phyloP scores from a whole-genome alignment of 2,888 invertebrate species.

The Diarsia brunnea region DNA sequence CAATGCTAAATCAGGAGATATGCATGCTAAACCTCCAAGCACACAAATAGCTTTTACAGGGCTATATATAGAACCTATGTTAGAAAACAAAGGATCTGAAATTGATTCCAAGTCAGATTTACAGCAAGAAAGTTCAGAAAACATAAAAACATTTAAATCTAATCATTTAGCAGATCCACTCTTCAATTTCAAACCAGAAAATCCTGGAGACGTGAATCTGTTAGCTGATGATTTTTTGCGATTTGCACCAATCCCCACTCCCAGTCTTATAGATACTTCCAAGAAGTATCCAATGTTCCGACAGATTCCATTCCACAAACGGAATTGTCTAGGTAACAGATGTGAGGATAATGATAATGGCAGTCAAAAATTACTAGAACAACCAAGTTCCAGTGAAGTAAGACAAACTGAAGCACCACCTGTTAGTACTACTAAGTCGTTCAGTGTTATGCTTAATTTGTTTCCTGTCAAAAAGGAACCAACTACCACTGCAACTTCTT shows the following conservation, averaged over 20 bases:
- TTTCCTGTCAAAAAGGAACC: conserved; percentile 87
- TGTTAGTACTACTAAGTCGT: conserved; percentile 85
- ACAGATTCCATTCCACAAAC: conserved; percentile 72
- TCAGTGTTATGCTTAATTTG: conserved; percentile 92
- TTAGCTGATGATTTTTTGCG: conserved; percentile 90
- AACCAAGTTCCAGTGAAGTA: conserved; percentile 60
- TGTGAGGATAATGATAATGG: conserved; percentile 69
- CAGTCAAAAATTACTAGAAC: conserved; percentile 43
- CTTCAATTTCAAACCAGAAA: conserved; percentile 93
- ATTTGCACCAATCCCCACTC: conserved; percentile 77
- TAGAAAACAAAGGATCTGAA: conserved; percentile 67
- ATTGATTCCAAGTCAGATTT: conserved; percentile 63
- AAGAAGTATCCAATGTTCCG: conserved; percentile 77
- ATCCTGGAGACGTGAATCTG: conserved; percentile 94
- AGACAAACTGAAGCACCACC: conserved; percentile 64
- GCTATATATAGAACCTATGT: conserved; percentile 80
- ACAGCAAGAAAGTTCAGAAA: conserved; percentile 71
- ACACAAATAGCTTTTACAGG: conserved; percentile 85
- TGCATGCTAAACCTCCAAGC: conserved; percentile 76
- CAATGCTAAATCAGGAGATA: conserved; percentile 86
- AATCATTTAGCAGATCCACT: conserved; percentile 91
- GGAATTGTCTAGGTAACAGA: conserved; percentile 71
- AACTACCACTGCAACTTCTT: conserved; percentile 59
- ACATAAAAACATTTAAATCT: conserved; percentile 71
- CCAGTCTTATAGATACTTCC: conserved; percentile 64